Base-by-base conservation (phyloP, 2,113 vertebrate species). In the Calyptommatus sinebrachiatus region DNA sequence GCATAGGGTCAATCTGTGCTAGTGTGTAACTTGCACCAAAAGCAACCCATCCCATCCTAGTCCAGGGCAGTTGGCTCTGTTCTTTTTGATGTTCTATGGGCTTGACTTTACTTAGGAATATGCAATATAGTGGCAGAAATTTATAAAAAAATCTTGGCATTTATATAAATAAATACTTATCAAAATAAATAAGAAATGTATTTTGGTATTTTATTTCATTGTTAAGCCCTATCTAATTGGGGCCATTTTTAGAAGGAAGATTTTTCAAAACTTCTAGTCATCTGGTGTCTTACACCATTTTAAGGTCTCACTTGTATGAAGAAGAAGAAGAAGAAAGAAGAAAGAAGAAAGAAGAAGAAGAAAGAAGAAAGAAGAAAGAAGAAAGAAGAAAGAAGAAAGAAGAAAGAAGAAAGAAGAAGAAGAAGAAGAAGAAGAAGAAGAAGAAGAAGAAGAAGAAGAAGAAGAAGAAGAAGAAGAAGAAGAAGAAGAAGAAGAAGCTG, bases 341-440 rank as follows among this genome's bases (percentile, higher is more conserved):
- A n/a, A 68, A 46, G 21, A 77, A 67, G 16, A 73, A 67, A 65
- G 68, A 72, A 63, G 63, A n/a, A 68, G 61, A 26, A 77, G 67
- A 24, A 73, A n/a, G n/a, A n/a, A n/a, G n/a, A n/a, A n/a, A n/a
- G n/a, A n/a, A n/a, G n/a, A n/a, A n/a, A n/a, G n/a, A n/a, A n/a
- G n/a, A n/a, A n/a, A n/a, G n/a, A n/a, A n/a, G n/a, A n/a, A n/a
- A n/a, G n/a, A n/a, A n/a, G n/a, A n/a, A n/a, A n/a, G n/a, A n/a
- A n/a, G n/a, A n/a, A n/a, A n/a, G n/a, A n/a, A n/a, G n/a, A n/a
- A 72, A 63, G 63, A n/a, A 68, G 61, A 26, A 77, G 67, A 24
- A 73, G 76, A 67, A 65, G 68, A 72, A 63, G 63, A n/a, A 68
- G 61, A 26, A 77, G 67, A 24, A 73, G 76, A 67, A 65, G 68